A percentile compares a stretch with the other conserved stretches of the same genome.
Evolutionary conservation across 2,888 invertebrate genomes (phyloP).

Genomic region (Hesperia comma): DNA sequence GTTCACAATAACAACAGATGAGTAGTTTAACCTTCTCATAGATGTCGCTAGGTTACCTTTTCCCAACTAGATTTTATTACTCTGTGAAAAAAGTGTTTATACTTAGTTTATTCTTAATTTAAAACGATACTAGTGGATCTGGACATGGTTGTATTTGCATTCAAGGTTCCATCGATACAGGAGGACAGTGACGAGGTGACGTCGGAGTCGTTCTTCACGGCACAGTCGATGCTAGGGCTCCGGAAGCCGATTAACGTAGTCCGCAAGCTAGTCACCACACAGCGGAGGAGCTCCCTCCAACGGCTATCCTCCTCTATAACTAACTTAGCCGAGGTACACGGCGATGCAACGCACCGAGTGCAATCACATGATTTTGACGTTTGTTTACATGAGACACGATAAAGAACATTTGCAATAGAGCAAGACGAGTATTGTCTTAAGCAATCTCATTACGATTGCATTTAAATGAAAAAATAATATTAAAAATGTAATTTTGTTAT

Average conservation of each 20-base stretch:
- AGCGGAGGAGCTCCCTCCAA: conserved; percentile 77
- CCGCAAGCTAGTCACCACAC: conserved; percentile 79
- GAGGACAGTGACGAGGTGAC: conserved; percentile 69
- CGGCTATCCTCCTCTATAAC: conserved; percentile 78
- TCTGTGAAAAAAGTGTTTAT: too few species aligned
- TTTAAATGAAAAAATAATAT: too few species aligned
- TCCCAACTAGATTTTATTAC: too few species aligned
- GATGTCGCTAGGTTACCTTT: too few species aligned
- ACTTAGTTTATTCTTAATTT: background rate
- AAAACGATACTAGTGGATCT: conserved; percentile 5
- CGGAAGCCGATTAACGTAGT: conserved; percentile 78
- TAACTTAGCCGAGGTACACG: conserved; percentile 81
- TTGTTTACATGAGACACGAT: conserved; percentile 1
- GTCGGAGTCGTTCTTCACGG: conserved; percentile 67
- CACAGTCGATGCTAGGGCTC: conserved; percentile 72
- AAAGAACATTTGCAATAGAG: too few species aligned
- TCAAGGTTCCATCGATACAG: conserved; percentile 73
- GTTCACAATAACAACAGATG: too few species aligned
- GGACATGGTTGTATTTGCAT: conserved; percentile 57
- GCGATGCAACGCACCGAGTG: conserved; percentile 58
- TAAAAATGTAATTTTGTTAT: too few species aligned
- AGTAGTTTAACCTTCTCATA: too few species aligned
- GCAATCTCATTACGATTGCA: too few species aligned
- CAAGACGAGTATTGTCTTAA: too few species aligned
- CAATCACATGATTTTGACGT: conserved; percentile 55